Evolutionary conservation across 2,888 invertebrate species (phyloP), one percentile per base, ranked within the genome.

Genomic region (Geophilus truncorum): DNA sequence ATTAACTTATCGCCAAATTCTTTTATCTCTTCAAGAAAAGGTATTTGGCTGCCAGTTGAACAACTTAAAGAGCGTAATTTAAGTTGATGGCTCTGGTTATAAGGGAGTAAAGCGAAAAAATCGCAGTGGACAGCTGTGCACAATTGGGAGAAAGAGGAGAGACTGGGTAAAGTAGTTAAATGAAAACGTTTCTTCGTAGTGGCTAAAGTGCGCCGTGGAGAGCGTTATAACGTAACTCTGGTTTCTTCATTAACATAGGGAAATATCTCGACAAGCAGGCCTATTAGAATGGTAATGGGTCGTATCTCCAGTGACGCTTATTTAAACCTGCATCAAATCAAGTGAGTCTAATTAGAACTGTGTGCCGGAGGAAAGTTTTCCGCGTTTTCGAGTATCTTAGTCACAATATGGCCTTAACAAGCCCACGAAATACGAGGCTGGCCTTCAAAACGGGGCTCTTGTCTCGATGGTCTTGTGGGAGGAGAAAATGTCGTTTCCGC

Each of bases 231-330:
- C 62, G 28, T 62, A 62, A 28, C 62, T 23, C 62, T 62, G 62
- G 25, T 28, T 62, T 62, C 62, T 62, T 62, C 62, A 62, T 62
- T 62, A 62, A 28, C 62, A 62, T 62, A 15, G 62, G 25, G 62
- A 62, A 62, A 62, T 62, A 25, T 62, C 62, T 5, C 25, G 62
- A 23, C 62, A 62, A 62, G 62, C 62, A 62, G 62, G 25, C 21
- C 62, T 62, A 62, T 62, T 62, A 62, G 62, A 62, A 62, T 62
- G 62, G 62, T 25, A 62, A 62, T 62, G 62, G 62, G 62, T 62
- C 62, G 23, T 62, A 62, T 62, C 62, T 62, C 62, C 9, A 10
- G 62, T 62, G 62, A 62, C 62, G 62, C 62, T 62, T 62, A 62
- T 62, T 62, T 62, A 62, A 62, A 62, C 62, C 25, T 25, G 62